phyloP scores from a whole-genome alignment of 2,797 vertebrate genomes.

The Acestrorhynchus altus region DNA sequence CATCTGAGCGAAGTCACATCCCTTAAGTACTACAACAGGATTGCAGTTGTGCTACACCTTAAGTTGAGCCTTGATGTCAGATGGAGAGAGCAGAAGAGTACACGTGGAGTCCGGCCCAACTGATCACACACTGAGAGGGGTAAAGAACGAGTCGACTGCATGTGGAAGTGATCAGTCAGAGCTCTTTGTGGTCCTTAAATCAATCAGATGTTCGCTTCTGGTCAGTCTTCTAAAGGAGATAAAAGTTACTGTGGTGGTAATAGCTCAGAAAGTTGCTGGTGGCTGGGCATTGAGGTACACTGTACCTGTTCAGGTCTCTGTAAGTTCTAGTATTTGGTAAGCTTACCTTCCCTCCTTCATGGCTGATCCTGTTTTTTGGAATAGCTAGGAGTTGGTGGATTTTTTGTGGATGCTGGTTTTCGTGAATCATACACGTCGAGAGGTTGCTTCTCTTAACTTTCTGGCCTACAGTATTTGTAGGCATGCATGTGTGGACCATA shows the following conservation, averaged over 20 bases:
- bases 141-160: conserved; percentile 38
- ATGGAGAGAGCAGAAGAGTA: conserved; percentile 36
- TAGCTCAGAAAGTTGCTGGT: conserved; percentile 11
- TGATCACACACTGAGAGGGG: conserved; percentile 25
- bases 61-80: conserved; percentile 45
- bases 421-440: no score
- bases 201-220: conserved; percentile 16
- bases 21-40: conserved; percentile 49
- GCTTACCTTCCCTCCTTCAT: no score
- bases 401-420: no score
- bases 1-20: conserved; percentile 52
- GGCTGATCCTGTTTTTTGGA: no score
- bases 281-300: not conserved
- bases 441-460: no score
- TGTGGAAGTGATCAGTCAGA: conserved; percentile 43
- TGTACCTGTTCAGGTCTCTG: not conserved
- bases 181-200: conserved; percentile 44
- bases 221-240: conserved; percentile 25
- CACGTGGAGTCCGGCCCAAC: conserved; percentile 33
- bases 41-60: conserved; percentile 39
- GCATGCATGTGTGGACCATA: no score
- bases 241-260: conserved; percentile 5
- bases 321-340: not conserved
- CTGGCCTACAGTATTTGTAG: no score
- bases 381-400: no score